Evolutionary conservation across 2,888 invertebrate species (phyloP).

Genomic region (Dichetophora obliterata): DNA sequence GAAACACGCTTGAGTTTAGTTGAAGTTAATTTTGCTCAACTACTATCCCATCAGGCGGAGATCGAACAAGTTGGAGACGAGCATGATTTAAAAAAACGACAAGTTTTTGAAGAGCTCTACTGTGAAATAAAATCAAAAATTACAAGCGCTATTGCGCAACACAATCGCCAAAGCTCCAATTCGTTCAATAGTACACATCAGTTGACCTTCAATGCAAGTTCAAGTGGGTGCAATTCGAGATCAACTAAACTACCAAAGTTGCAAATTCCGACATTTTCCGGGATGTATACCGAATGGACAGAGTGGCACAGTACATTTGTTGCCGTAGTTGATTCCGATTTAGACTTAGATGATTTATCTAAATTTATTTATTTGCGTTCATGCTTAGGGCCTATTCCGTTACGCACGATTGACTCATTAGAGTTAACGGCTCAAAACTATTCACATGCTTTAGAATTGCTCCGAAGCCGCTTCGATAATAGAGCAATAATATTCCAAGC

Average conservation of each 20-base stretch:
- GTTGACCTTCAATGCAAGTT: background rate
- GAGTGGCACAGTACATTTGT: slow-evolving; percentile 35
- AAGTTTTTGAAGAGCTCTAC: slow-evolving; percentile 29
- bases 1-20: slow-evolving; percentile 23
- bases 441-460: slow-evolving; percentile 11
- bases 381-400: too few relatives aligned
- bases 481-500: too few relatives aligned
- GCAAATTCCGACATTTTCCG: slow-evolving; percentile 16
- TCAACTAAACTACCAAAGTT: slow-evolving; percentile 28
- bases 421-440: slow-evolving; percentile 30
- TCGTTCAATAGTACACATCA: slow-evolving; percentile 4
- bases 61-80: slow-evolving; percentile 22
- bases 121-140: slow-evolving; percentile 32
- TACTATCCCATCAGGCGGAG: too few relatives aligned
- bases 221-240: slow-evolving; percentile 7
- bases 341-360: slow-evolving; percentile 25
- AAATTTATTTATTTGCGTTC: slow-evolving; percentile 31
- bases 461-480: too few relatives aligned
- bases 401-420: slow-evolving; percentile 31
- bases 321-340: slow-evolving; percentile 27
- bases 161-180: background rate
- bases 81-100: slow-evolving; percentile 8
- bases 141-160: background rate
- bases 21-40: slow-evolving; percentile 12
- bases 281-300: slow-evolving; percentile 34